Evolutionary conservation across 1,140 invertebrate genomes (phyloP).

Genomic region (Zaprionus ghesquierei): DNA sequence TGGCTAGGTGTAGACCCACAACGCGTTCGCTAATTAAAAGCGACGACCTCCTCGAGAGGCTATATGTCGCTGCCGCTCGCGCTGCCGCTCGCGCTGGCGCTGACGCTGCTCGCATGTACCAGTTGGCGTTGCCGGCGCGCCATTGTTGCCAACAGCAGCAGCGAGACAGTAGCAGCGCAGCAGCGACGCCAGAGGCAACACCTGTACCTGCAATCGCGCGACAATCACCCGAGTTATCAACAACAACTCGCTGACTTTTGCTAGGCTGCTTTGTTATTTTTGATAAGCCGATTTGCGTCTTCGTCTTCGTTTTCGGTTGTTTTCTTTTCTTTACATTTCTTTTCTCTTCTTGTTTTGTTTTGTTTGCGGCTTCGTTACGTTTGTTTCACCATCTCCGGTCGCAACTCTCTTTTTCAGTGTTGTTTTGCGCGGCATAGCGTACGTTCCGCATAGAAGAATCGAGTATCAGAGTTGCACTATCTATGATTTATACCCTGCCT

Average conservation of each 20-base stretch:
- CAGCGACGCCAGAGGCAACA: neutral
- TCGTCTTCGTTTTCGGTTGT: conserved; percentile 27
- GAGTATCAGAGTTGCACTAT: conserved; percentile 22
- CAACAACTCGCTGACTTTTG: conserved; percentile 50
- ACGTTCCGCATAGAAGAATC: conserved; percentile 28
- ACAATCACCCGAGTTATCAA: conserved; percentile 3
- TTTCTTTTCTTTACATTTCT: conserved; percentile 38
- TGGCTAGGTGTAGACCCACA: conserved; percentile 36
- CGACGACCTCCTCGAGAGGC: conserved; percentile 42
- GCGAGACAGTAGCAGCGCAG: conserved; percentile 4
- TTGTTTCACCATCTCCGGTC: too few relatives aligned
- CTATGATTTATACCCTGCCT: conserved; percentile 24
- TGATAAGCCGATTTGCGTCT: conserved; percentile 80
- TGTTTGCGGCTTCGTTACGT: conserved; percentile 5
- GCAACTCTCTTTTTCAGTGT: conserved; percentile 42
- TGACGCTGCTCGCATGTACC: conserved; percentile 19
- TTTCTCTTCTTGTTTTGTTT: neutral
- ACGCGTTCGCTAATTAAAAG: conserved; percentile 68
- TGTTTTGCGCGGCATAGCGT: conserved; percentile 35
- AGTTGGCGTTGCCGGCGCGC: conserved; percentile 14
- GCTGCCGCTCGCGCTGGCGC: conserved; percentile 13
- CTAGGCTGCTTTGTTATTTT: conserved; percentile 43
- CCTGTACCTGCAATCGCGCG: conserved; percentile 12
- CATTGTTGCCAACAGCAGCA: conserved; percentile 56
- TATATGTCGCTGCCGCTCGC: neutral